Evolutionary conservation across 2,888 invertebrate species (phyloP), one percentile per base, ranked within the genome.

Genomic region (Flexamia atlantica): DNA sequence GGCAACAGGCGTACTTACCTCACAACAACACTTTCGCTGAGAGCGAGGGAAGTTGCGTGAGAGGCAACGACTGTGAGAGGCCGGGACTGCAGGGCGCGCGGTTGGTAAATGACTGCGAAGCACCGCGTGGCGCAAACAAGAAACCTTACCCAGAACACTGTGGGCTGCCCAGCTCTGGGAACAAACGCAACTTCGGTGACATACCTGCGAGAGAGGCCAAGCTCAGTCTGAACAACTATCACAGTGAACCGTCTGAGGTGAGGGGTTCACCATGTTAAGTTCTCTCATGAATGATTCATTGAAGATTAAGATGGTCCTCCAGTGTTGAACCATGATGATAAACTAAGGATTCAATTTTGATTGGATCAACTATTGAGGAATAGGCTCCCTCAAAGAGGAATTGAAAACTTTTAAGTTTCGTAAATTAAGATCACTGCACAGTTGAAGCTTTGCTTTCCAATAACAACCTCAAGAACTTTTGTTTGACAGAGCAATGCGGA

Each of bases 191-290:
- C 53, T 81, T 68, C 50, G 36, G 42, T 14, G 68, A 82, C 25
- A 50, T 68, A 4, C 46, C 81, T 7, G 40, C 60, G 2, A 68
- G 68, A 36, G 81, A 81, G 23, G 82, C 46, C 23, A 82, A 82
- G n/a, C 30, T 81, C 46, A 68, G 81, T 25, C 68, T 81, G 68
- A 82, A 82, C 46, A 76, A 76, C 72, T 82, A 68, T 28, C 81
- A 70, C 28, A 70, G 50, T 32, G 82, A 82, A 23, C 68, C 25
- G 17, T 10, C 36, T 2, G 72, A 72, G 72, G 64, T 64, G 14
- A 25, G 23, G 12, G 7, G 12, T 12, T 40, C 12, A 40, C 40
- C 5, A 5, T 40, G 40, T 40, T 40, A 12, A 40, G 5, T 40
- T n/a, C n/a, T n/a, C n/a, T n/a, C n/a, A n/a, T n/a, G n/a, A n/a